Base-by-base conservation (phyloP, 2,113 vertebrate genomes). In the Cichladusa arquata region DNA sequence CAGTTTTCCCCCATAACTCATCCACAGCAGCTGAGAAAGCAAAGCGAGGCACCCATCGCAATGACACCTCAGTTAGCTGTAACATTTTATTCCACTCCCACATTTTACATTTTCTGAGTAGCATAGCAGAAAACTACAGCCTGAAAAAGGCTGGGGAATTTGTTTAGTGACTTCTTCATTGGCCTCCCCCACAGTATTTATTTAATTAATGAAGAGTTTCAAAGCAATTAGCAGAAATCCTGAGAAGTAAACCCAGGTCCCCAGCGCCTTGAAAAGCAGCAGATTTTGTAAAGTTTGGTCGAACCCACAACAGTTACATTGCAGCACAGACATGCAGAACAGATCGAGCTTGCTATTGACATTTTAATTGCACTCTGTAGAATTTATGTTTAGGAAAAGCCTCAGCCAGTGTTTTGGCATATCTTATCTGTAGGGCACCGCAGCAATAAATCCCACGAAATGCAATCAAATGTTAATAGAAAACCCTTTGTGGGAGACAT, bases 401-500 rank as follows among this genome's bases (percentile, higher is more conserved):
- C 40, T 86, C 90, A 53, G 36, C n/a, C 12, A 91, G 42, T 91
- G 81, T 90, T 96, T 72, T 95, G 85, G 66, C 70, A 89, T 80
- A 53, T 70, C 51, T 96, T 95, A 64, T 91, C 85, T 88, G 51
- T 45, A 66, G 60, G 76, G 14, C 33, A 70, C 51, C 82, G 33
- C 28, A 86, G 73, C 60, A 96, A 94, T 97, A 96, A 97, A 92
- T 97, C 60, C 23, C 57, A 13, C 33, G 48, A 97, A 96, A 95
- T 95, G n/a, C 91, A 96, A 97, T 96, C 65, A 97, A 96, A 94
- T 85, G 85, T 31, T 91, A 92, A 80, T 58, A 89, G 71, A 81
- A 84, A 95, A 95, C 93, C 42, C 61, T 91, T 93, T 60, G 77
- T 64, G 40, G 92, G 40, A 95, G 86, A 88, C 9, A 11, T 91